Base-by-base conservation (phyloP, 2,888 invertebrate genomes). In the Drosophila kuntzei region DNA sequence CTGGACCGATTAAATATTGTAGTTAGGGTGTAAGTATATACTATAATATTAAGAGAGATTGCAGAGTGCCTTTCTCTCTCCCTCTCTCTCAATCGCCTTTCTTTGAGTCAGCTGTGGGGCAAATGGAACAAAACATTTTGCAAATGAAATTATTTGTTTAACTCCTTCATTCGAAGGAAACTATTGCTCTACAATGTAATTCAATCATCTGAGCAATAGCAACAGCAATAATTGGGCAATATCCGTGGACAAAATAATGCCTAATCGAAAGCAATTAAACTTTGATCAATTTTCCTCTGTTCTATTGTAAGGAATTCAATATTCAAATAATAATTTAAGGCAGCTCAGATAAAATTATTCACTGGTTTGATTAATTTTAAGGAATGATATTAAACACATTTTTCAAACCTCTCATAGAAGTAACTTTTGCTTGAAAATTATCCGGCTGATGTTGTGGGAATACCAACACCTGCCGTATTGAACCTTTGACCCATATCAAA, bases 91-190 rank as follows among this genome's bases (percentile, higher is more conserved):
- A 16, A 29, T 7, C 5, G 37, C 14, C 12, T 47, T 11, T 11
- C 8, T 55, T 47, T 27, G 55, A 50, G 39, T 37, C 25, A 27
- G 27, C 7, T 34, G 9, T 27, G 37, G 2, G 12, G 51, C 58
- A 64, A 58, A 51, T 22, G 46, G 32, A 55, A 59, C 36, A 76
- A 65, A 36, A 67, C 58, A 77, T 51, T 55, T 49, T 61, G 53
- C 51, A 55, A 69, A 50, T 50, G 41, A 55, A 69, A 54, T 61
- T 54, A 67, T 79, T 71, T 70, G 49, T 37, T 44, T 61, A 69
- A n/a, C n/a, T n/a, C n/a, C n/a, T n/a, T n/a, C n/a, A n/a, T n/a
- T 71, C 29, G 46, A 25, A 49, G 12, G 18, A 53, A 51, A n/a
- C 47, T 16, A 39, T 47, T 18, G 47, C 25, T 44, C 8, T 39